phyloP scores from a whole-genome alignment of 2,888 invertebrate species.

The Melanargia galathea region DNA sequence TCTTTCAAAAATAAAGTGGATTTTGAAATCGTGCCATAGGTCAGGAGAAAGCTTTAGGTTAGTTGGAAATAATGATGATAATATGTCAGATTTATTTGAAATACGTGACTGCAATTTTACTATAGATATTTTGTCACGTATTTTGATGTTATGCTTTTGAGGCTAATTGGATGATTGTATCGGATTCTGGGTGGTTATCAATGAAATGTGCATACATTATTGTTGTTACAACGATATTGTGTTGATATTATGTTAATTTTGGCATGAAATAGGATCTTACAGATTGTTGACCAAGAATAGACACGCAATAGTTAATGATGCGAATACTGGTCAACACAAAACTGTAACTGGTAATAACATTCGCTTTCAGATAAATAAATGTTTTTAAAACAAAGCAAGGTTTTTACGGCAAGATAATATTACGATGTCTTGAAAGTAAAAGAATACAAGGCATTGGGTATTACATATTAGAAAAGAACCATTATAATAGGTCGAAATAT shows the following conservation, averaged over 20 bases:
- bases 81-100: constrained; percentile 41
- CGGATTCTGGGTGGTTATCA: constrained; percentile 13
- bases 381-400: too few species aligned
- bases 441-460: too few species aligned
- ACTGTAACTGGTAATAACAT: neutral
- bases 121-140: constrained; percentile 43
- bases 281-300: constrained; percentile 9
- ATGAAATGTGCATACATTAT: constrained; percentile 14
- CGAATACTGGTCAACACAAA: neutral
- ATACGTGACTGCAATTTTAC: constrained; percentile 41
- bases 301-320: constrained; percentile 1
- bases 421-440: too few species aligned
- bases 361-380: neutral
- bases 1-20: constrained; percentile 54
- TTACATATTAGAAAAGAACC: too few species aligned
- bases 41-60: constrained; percentile 73
- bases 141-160: constrained; percentile 34
- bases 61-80: constrained; percentile 43
- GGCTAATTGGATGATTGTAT: constrained; percentile 40
- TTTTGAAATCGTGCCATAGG: constrained; percentile 70
- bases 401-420: too few species aligned
- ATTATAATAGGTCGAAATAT: too few species aligned
- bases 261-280: constrained; percentile 13
- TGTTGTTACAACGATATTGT: constrained; percentile 18
- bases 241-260: constrained; percentile 17